Percentiles rank a stretch among this genome's conserved stretches.
Evolutionary conservation across 2,888 invertebrate species (phyloP).

Genomic region (Drosophila paracracens): DNA sequence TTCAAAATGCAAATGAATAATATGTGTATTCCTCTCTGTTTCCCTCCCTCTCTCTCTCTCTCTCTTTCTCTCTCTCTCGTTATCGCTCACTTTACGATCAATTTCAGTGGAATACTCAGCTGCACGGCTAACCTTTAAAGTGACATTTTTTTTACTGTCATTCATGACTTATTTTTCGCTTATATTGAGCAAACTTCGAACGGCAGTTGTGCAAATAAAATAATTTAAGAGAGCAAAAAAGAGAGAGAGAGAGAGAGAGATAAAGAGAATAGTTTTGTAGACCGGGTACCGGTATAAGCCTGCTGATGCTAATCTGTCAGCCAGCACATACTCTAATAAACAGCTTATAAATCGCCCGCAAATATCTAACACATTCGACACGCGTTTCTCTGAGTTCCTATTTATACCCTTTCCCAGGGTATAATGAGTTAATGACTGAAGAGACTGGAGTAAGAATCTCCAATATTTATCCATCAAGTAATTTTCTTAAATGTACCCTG

Average conservation of each 20-base stretch:
- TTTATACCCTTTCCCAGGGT: conserved; percentile 13
- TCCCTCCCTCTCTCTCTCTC: background rate
- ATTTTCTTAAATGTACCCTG: background rate
- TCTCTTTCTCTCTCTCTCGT: background rate
- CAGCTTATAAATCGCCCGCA: conserved; percentile 65
- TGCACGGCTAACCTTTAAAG: conserved; percentile 49
- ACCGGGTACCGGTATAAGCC: conserved; percentile 37
- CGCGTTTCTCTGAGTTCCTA: conserved; percentile 51
- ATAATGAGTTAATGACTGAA: background rate
- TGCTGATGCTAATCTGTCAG: conserved; percentile 46
- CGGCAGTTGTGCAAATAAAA: conserved; percentile 68
- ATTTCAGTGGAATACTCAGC: conserved; percentile 32
- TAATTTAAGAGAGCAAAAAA: background rate
- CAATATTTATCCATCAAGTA: background rate
- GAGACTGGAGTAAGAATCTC: background rate
- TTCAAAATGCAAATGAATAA: conserved; percentile 30
- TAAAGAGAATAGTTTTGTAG: conserved; percentile 5
- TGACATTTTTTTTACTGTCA: conserved; percentile 66
- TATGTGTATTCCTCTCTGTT: conserved; percentile 1
- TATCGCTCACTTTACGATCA: conserved; percentile 19
- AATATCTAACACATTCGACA: conserved; percentile 60
- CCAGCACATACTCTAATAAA: conserved; percentile 61
- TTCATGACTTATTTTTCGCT: conserved; percentile 40
- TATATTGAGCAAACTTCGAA: conserved; percentile 41
- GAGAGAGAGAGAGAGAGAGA: conserved; percentile 14